Base-by-base conservation (phyloP, 2,113 vertebrate species). In the Leucoraja erinaceus region DNA sequence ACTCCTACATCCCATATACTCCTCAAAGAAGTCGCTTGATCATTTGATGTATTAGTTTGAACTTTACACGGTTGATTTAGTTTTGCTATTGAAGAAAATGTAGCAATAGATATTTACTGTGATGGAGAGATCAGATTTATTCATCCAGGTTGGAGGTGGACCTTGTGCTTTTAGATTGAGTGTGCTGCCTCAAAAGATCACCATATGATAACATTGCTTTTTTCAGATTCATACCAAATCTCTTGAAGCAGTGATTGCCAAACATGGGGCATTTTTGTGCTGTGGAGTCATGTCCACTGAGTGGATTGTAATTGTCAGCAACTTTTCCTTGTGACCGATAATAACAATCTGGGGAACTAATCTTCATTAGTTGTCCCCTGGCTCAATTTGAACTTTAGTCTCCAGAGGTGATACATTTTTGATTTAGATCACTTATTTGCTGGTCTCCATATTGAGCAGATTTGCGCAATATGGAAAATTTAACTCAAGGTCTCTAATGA, bases 371-470 rank as follows among this genome's bases (percentile, higher is more conserved):
- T 68, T 91, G 33, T 91, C 90, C 90, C 90, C 38, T 70, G 66
- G 90, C 90, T 91, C 68, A 91, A 91, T 72, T 91, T 91, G 90
- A 91, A 91, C 90, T 91, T 74, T 20, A 91, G 38, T 74, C 90
- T 91, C 90, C 9, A 5, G 90, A 91, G 90, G 90, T 91, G 90
- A 74, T 91, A 25, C 90, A 91, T 91, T 91, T 91, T 91, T 91
- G 66, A 91, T 91, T 91, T 91, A 91, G 90, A 91, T 91, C 90
- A 47, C 68, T 91, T 74, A 22, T 54, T 91, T 70, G 90, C 90
- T 72, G 68, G 90, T 91, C 90, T 72, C 90, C 90, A 91, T 91
- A 91, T 91, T 91, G 90, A 91, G 90, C 90, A 91, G 90, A 91
- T 91, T 91, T 91, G 90, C 68, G 90, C 90, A 91, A 91, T 72